Base-by-base conservation (phyloP, 2,888 invertebrate species). In the Gastrophysa polygoni region DNA sequence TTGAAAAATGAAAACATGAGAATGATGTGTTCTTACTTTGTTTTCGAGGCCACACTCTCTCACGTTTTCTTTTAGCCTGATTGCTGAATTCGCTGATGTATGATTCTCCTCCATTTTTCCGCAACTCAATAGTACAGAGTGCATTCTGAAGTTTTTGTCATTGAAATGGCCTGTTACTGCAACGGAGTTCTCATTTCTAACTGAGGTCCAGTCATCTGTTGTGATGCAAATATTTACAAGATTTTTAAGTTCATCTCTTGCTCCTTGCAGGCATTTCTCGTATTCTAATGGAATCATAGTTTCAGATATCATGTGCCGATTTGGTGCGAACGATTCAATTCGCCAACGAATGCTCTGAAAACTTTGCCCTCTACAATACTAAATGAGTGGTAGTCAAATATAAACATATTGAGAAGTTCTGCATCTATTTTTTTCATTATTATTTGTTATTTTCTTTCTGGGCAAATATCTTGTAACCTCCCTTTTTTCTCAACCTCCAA, bases 151-250 rank as follows among this genome's bases (percentile, higher is more conserved):
- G 11, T 61, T 14, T 16, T 68, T 51, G 21, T 61, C 21, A 21
- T 65, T 60, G 29, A 50, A 68, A 63, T 63, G 57, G 18, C n/a
- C 44, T n/a, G 63, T 65, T n/a, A 68, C 17, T 11, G 34, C 58
- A 20, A 65, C 21, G 32, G 29, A 63, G 47, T 47, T 63, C n/a
- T 55, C 54, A 34, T 24, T 64, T 47, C 52, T 58, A 7, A 14
- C 18, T 46, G n/a, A 65, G 10, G 65, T 65, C 65, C 68, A 67
- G 11, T 59, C 57, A 21, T 68, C 63, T 18, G 64, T 65, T 1
- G 65, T 67, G 3, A 68, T n/a, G 50, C 60, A 63, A 18, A 64
- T 44, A n/a, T 48, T 55, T 8, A 14, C 14, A 1, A 47, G 8
- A 14, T 2, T 32, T 56, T 62, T 58, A 1, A 56, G 24, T 17